Conservation (phyloP, 2,888 invertebrate genomes). For the Noctua comes region DNA sequence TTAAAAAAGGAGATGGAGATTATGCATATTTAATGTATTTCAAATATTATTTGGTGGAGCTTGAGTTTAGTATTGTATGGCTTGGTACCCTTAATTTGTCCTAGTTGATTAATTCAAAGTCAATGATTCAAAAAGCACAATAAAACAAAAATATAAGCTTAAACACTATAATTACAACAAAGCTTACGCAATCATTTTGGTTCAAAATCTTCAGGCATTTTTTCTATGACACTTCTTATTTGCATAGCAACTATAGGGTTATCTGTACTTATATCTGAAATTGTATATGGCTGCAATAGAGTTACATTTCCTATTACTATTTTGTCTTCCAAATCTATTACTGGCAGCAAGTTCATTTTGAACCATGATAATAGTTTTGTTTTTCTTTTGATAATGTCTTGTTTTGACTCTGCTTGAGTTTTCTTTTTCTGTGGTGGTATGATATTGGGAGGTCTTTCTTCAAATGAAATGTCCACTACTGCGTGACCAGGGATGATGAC, state of each 20-base stretch:
- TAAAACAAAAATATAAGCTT: slow-evolving; percentile 28
- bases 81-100: background rate
- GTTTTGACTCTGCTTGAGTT: slow-evolving; percentile 40
- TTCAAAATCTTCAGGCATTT: slow-evolving; percentile 79
- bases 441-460: slow-evolving; percentile 54
- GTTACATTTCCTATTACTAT: slow-evolving; percentile 80
- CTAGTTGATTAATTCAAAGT: background rate
- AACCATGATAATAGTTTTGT: slow-evolving; percentile 80
- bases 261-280: slow-evolving; percentile 80
- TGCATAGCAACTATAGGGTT: slow-evolving; percentile 81
- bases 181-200: slow-evolving; percentile 29
- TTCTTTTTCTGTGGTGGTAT: slow-evolving; percentile 68
- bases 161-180: slow-evolving; percentile 14
- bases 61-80: background rate
- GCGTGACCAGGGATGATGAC: slow-evolving; percentile 83
- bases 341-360: slow-evolving; percentile 79
- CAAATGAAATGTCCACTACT: slow-evolving; percentile 73
- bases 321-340: slow-evolving; percentile 77
- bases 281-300: slow-evolving; percentile 80
- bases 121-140: background rate
- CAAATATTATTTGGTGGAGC: background rate
- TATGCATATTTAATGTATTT: background rate
- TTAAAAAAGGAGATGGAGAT: background rate
- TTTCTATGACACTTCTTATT: slow-evolving; percentile 79
- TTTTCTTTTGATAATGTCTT: slow-evolving; percentile 73